Conservation (phyloP, 2,797 vertebrate genomes). For the Epinephelus awoara region DNA sequence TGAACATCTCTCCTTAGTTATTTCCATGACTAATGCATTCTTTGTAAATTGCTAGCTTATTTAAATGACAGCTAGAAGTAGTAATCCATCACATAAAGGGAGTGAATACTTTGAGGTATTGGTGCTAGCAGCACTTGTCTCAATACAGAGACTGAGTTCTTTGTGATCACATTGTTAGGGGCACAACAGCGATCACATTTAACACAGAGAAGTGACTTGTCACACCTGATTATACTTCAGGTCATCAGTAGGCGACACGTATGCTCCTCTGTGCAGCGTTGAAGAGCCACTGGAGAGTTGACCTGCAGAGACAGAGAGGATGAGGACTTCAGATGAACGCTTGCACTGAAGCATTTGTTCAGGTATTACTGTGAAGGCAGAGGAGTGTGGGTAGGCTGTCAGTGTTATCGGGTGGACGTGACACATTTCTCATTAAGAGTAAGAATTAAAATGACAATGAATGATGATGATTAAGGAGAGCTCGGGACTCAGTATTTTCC, state of each 20-base stretch:
- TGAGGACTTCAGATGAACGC: background rate
- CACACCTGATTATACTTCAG: conserved; percentile 98
- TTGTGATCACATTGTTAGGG: background rate
- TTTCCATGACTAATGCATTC: background rate
- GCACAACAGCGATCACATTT: background rate
- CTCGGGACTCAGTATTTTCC: background rate
- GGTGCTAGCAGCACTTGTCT: background rate
- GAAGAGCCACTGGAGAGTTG: conserved; percentile 93
- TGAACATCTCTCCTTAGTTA: background rate
- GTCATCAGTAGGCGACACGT: conserved; percentile 95
- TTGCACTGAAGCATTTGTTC: background rate
- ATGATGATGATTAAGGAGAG: background rate
- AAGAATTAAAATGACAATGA: conserved; percentile 6
- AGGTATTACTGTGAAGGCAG: background rate
- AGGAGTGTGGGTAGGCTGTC: background rate
- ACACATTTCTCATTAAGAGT: background rate
- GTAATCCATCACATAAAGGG: conserved; percentile 6
- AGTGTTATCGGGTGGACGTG: conserved; percentile 1
- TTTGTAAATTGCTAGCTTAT: background rate
- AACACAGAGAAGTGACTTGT: background rate
- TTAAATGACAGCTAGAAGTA: background rate
- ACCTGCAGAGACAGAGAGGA: conserved; percentile 80
- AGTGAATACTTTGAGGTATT: background rate
- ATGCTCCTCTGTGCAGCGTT: conserved; percentile 96
- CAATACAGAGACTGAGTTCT: background rate